A percentile compares a stretch with the other conserved stretches of the same genome.
Evolutionary conservation across 2,797 vertebrate genomes (phyloP).

Genomic region (Tinamus major): DNA sequence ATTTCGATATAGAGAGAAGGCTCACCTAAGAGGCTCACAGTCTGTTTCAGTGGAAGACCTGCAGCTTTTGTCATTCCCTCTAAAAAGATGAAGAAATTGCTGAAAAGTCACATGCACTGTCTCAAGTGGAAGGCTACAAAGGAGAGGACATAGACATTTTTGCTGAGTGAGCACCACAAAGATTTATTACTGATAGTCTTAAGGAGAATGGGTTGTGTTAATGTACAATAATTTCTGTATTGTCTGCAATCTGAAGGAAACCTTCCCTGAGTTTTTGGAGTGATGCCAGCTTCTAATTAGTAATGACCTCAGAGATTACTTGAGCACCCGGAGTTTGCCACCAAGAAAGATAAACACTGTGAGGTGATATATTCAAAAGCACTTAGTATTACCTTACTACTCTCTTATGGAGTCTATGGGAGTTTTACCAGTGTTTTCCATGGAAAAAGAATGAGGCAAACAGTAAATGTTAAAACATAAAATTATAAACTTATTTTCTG

Average conservation of each 20-base stretch:
- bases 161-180: background rate
- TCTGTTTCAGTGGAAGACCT: background rate
- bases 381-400: background rate
- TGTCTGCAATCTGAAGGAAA: background rate
- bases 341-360: background rate
- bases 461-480: background rate
- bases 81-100: background rate
- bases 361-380: background rate
- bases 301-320: background rate
- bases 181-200: background rate
- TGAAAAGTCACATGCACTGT: background rate
- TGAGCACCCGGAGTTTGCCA: background rate
- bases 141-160: background rate
- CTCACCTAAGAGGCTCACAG: background rate
- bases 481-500: background rate
- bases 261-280: background rate
- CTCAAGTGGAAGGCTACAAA: background rate
- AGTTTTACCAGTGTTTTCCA: background rate
- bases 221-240: background rate
- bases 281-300: background rate
- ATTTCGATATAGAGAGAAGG: background rate
- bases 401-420: background rate
- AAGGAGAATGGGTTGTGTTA: background rate
- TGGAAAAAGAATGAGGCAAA: background rate
- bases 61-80: background rate